These are phyloP conservation scores for Euborellia annulipes DNA, from an alignment of 1,140 invertebrate species.

Conservation along the genomic window DNA sequence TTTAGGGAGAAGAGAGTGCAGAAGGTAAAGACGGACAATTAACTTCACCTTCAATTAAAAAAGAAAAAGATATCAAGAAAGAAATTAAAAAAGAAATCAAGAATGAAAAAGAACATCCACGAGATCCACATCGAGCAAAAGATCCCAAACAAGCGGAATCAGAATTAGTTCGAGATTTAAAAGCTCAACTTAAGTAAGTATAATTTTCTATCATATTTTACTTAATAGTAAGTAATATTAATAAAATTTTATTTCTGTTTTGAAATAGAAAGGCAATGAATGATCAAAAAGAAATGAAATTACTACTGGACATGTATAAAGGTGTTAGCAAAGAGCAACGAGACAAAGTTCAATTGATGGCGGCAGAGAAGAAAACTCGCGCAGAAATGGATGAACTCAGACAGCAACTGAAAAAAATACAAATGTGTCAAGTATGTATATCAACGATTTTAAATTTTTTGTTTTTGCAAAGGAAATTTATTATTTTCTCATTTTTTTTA, in stretches of 20 bases:
- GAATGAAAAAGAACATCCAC: slow-evolving; percentile 32
- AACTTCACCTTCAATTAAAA: slow-evolving; percentile 36
- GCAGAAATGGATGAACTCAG: slow-evolving; percentile 81
- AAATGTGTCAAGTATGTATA: slow-evolving; percentile 29
- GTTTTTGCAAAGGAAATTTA: slow-evolving; percentile 1
- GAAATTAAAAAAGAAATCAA: slow-evolving; percentile 45
- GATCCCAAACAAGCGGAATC: slow-evolving; percentile 37
- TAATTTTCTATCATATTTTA: neutral
- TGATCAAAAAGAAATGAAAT: slow-evolving; percentile 84
- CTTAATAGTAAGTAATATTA: no score
- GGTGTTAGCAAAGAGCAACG: slow-evolving; percentile 88
- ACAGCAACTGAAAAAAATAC: slow-evolving; percentile 66
- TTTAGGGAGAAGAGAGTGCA: slow-evolving; percentile 26
- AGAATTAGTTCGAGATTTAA: slow-evolving; percentile 63
- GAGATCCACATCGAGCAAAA: slow-evolving; percentile 27
- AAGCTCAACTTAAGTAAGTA: slow-evolving; percentile 78
- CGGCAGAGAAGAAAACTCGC: slow-evolving; percentile 77
- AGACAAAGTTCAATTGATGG: slow-evolving; percentile 93
- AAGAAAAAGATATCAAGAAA: slow-evolving; percentile 40
- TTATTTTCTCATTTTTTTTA: slow-evolving; percentile 2
- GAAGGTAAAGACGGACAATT: slow-evolving; percentile 25
- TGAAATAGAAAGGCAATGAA: slow-evolving; percentile 73
- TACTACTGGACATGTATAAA: slow-evolving; percentile 94
- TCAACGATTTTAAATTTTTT: no score
- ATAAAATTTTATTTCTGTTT: slow-evolving; percentile 7